phyloP scores from a whole-genome alignment of 2,113 vertebrate species.

The Nothocercus nigrocapillus region DNA sequence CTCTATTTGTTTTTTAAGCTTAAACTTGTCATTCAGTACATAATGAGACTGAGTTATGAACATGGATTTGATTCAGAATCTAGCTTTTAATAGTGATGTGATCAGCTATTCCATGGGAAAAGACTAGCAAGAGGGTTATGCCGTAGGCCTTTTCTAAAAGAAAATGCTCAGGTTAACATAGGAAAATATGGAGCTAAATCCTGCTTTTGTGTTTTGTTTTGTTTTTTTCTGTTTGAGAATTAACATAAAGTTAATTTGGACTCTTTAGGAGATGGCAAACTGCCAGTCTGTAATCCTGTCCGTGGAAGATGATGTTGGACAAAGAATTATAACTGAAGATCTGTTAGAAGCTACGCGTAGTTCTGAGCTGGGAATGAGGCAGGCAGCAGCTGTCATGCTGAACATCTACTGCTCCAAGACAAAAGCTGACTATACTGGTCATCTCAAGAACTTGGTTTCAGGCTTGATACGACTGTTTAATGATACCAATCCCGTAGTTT shows the following conservation, averaged over 20 bases:
- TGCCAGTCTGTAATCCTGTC: slow-evolving; percentile 95
- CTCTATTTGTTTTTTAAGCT: neutral
- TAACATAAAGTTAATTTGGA: neutral
- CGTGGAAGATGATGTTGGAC: slow-evolving; percentile 93
- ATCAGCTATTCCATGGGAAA: neutral
- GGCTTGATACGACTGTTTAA: slow-evolving; percentile 95
- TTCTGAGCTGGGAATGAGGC: slow-evolving; percentile 87
- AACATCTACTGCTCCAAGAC: slow-evolving; percentile 94
- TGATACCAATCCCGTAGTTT: slow-evolving; percentile 87
- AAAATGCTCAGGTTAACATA: neutral
- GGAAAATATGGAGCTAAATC: neutral
- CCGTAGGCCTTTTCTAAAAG: neutral
- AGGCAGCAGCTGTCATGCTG: slow-evolving; percentile 91
- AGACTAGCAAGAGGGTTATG: neutral
- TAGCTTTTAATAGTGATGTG: neutral
- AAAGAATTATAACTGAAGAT: slow-evolving; percentile 94
- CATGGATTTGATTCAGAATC: neutral
- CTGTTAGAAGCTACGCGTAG: slow-evolving; percentile 92
- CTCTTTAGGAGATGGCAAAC: slow-evolving; percentile 89
- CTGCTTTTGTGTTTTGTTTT: neutral
- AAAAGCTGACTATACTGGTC: slow-evolving; percentile 89
- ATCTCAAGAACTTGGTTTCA: slow-evolving; percentile 88
- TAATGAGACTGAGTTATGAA: neutral
- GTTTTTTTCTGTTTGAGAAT: neutral
- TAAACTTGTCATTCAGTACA: neutral